These are phyloP conservation scores for Sebastes iracundus DNA, from an alignment of 2,797 vertebrate species.

Conservation along the genomic window DNA sequence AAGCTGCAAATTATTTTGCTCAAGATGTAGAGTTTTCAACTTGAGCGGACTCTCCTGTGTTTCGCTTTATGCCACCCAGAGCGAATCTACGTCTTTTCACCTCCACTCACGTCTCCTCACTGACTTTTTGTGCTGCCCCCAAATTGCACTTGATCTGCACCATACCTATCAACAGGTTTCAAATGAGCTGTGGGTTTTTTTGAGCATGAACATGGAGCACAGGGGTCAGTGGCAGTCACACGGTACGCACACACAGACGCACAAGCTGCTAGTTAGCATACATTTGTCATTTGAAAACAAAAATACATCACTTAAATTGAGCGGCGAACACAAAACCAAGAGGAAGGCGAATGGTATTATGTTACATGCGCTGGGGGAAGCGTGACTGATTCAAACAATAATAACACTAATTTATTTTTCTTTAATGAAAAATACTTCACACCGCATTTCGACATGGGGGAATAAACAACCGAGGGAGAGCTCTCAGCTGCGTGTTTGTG, in stretches of 20 bases:
- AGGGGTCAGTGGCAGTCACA: constrained; percentile 49
- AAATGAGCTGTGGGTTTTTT: constrained; percentile 52
- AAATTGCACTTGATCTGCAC: constrained; percentile 59
- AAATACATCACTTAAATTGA: constrained; percentile 76
- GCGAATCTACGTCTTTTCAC: neutral
- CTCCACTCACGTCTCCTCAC: neutral
- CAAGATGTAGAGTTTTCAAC: neutral
- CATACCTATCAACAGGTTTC: constrained; percentile 66
- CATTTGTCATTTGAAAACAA: constrained; percentile 79
- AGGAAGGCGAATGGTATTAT: constrained; percentile 57
- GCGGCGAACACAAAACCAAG: constrained; percentile 63
- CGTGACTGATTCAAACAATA: constrained; percentile 77
- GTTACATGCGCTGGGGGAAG: constrained; percentile 61
- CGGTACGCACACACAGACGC: constrained; percentile 18
- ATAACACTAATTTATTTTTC: constrained; percentile 78
- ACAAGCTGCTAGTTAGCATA: constrained; percentile 52
- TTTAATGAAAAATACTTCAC: constrained; percentile 82
- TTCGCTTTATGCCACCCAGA: constrained; percentile 15
- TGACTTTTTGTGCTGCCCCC: constrained; percentile 28
- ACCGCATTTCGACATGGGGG: constrained; percentile 62
- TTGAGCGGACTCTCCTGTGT: neutral
- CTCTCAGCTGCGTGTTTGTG: constrained; percentile 66
- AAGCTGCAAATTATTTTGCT: neutral
- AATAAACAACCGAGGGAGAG: constrained; percentile 70
- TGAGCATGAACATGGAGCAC: constrained; percentile 43